Evolutionary conservation across 92 coral and sea anemone genomes (phyloP).

Genomic region (Actinostola sp.): DNA sequence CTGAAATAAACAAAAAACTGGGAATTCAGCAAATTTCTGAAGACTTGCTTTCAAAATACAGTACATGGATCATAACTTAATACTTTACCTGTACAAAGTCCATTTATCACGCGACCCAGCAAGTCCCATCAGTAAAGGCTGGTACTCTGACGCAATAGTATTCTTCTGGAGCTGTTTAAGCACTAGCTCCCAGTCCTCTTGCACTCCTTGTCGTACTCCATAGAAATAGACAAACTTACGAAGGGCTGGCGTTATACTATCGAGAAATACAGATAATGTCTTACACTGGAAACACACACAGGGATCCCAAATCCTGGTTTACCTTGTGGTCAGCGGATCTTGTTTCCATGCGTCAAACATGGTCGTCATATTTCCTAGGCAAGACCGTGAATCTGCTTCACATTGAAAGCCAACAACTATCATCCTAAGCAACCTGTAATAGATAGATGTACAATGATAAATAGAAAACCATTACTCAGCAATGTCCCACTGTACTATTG

Average conservation of each 20-base stretch:
- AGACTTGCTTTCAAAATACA: not conserved
- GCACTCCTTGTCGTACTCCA: conserved; percentile 66
- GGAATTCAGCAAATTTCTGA: not conserved
- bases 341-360: conserved; percentile 28
- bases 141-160: conserved; percentile 63
- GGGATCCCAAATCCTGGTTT: not conserved
- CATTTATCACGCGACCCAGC: conserved; percentile 73
- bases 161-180: conserved; percentile 57
- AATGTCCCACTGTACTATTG: too few species aligned
- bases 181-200: conserved; percentile 65
- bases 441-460: not conserved
- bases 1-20: not conserved
- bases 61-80: not conserved
- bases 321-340: conserved; percentile 21
- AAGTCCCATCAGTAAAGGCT: conserved; percentile 57
- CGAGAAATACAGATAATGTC: not conserved
- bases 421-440: conserved; percentile 27
- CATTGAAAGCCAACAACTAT: conserved; percentile 26
- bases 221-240: conserved; percentile 56
- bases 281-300: too few species aligned
- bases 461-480: not conserved
- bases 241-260: conserved; percentile 53
- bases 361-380: conserved; percentile 20
- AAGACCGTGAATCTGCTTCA: conserved; percentile 19
- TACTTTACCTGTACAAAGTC: conserved; percentile 55